A percentile compares a stretch with the other conserved stretches of the same genome.
These are phyloP conservation scores for Polietes domitor DNA, from an alignment of 2,888 invertebrate genomes.

Conservation along the genomic window DNA sequence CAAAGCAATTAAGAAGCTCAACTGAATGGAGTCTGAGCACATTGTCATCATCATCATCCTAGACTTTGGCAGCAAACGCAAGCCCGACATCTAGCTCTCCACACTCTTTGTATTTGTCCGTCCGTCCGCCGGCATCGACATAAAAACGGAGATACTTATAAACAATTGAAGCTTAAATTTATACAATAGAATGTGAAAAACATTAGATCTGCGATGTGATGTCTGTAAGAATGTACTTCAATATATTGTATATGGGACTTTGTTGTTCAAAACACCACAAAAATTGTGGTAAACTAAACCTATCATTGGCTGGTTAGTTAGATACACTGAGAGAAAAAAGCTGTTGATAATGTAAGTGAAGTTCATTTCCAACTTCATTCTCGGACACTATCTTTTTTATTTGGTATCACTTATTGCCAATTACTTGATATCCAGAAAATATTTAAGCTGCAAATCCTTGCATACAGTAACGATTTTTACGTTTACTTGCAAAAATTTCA, in stretches of 20 bases:
- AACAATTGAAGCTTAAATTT: constrained; percentile 57
- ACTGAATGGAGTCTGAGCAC: constrained; percentile 9
- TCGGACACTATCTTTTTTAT: too few species aligned
- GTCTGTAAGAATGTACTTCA: neutral
- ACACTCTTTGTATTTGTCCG: neutral
- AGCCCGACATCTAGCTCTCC: neutral
- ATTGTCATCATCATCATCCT: neutral
- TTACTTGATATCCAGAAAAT: too few species aligned
- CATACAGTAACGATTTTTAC: too few species aligned
- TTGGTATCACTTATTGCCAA: too few species aligned
- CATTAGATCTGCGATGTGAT: neutral
- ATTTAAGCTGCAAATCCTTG: too few species aligned
- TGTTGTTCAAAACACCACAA: neutral
- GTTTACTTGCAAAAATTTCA: too few species aligned
- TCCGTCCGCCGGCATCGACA: neutral
- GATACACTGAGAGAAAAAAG: neutral
- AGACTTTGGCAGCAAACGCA: neutral
- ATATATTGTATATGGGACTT: neutral
- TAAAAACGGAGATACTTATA: constrained; percentile 27
- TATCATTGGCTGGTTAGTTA: neutral
- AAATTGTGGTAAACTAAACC: neutral
- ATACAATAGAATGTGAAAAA: constrained; percentile 41
- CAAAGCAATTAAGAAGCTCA: constrained; percentile 56
- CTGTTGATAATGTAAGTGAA: too few species aligned
- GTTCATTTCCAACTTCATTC: too few species aligned